phyloP scores from a whole-genome alignment of 1,140 invertebrate species.

The Zaprionus africanus region DNA sequence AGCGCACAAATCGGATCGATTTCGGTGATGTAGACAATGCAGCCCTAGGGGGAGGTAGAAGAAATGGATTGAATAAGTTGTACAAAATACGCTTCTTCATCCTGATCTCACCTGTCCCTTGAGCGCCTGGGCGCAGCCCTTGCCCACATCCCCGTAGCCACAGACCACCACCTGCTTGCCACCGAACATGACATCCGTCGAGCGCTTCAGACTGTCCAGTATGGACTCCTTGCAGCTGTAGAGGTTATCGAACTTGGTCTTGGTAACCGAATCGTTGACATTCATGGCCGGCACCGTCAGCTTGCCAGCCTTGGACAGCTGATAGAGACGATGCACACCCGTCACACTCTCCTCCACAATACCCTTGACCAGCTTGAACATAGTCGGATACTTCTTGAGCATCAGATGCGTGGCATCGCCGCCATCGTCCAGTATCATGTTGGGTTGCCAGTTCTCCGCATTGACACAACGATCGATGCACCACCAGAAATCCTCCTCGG shows the following conservation, averaged over 20 bases:
- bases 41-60: slow-evolving; percentile 86
- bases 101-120: slow-evolving; percentile 89
- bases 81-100: not conserved
- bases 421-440: slow-evolving; percentile 99
- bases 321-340: slow-evolving; percentile 98
- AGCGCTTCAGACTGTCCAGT: slow-evolving; percentile 82
- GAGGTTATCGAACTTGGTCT: slow-evolving; percentile 98
- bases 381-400: slow-evolving; percentile 97
- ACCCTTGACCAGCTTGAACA: slow-evolving; percentile 98
- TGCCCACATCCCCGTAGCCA: slow-evolving; percentile 99
- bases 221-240: slow-evolving; percentile 85
- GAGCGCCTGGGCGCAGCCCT: slow-evolving; percentile 97
- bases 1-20: slow-evolving; percentile 99
- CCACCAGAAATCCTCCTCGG: slow-evolving; percentile 99
- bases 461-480: slow-evolving; percentile 97
- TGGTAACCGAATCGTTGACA: slow-evolving; percentile 99
- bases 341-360: slow-evolving; percentile 99
- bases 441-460: slow-evolving; percentile 97
- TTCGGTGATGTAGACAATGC: slow-evolving; percentile 98
- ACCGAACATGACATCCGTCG: slow-evolving; percentile 97
- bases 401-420: slow-evolving; percentile 98
- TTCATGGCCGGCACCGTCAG: slow-evolving; percentile 99
- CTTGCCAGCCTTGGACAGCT: slow-evolving; percentile 97
- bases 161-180: slow-evolving; percentile 98
- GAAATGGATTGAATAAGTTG: not conserved